A percentile compares a stretch with the other conserved stretches of the same genome.
phyloP scores from a whole-genome alignment of 2,113 vertebrate genomes.

The Actenoides hombroni region DNA sequence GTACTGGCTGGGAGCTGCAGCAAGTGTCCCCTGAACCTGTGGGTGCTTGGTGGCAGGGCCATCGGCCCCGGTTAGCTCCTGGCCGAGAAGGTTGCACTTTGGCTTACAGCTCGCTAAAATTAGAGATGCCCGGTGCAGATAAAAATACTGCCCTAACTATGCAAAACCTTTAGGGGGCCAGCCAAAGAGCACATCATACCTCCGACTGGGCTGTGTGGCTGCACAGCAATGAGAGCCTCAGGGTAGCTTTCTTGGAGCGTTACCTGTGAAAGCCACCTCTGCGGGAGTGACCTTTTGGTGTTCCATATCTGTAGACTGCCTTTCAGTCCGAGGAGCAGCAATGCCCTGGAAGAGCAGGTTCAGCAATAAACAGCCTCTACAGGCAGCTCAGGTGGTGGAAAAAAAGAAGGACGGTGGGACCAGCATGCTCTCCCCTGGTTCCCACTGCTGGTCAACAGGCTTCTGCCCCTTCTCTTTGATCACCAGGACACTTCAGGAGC shows the following conservation, averaged over 20 bases:
- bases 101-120: slow-evolving; percentile 29
- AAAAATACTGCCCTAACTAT: slow-evolving; percentile 50
- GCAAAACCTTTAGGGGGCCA: slow-evolving; percentile 29
- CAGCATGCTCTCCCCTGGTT: rapidly evolving
- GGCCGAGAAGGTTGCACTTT: neutral
- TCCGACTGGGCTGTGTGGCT: neutral
- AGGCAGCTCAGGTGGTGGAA: neutral
- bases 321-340: neutral
- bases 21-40: neutral
- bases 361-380: neutral
- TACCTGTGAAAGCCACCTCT: slow-evolving; percentile 35
- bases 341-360: neutral
- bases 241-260: neutral
- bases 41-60: neutral
- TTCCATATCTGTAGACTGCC: slow-evolving; percentile 19
- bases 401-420: neutral
- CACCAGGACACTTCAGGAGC: neutral
- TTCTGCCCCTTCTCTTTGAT: neutral
- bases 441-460: neutral
- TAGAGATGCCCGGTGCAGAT: slow-evolving; percentile 21
- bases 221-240: neutral
- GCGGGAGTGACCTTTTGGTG: neutral
- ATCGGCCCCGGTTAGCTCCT: rapidly evolving
- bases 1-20: neutral
- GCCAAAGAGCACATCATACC: slow-evolving; percentile 1